phyloP scores from a whole-genome alignment of 2,888 invertebrate genomes.

The Noctua comes region DNA sequence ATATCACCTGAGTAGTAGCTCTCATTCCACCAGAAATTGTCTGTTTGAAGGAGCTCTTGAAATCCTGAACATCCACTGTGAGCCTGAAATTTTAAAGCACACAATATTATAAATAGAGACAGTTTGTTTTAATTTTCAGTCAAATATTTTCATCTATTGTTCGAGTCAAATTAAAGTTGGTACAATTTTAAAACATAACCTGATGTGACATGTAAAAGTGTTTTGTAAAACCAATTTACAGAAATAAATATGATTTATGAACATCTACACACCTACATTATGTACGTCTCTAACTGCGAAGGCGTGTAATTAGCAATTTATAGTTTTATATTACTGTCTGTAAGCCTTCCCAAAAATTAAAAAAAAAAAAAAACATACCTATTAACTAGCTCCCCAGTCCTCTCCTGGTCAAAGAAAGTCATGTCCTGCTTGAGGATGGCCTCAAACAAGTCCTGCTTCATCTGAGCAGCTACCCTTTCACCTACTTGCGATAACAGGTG shows the following conservation, averaged over 20 bases:
- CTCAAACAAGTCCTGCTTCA: conserved; percentile 95
- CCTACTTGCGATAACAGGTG: conserved; percentile 96
- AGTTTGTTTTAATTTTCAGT: too few species aligned
- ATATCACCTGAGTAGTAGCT: conserved; percentile 94
- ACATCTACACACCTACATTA: too few species aligned
- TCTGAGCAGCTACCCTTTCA: conserved; percentile 95
- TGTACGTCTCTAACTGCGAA: too few species aligned
- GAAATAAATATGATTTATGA: too few species aligned
- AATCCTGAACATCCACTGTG: conserved; percentile 98
- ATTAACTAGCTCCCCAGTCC: conserved; percentile 97
- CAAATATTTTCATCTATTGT: too few species aligned
- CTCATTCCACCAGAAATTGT: conserved; percentile 97
- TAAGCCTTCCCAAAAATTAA: neutral
- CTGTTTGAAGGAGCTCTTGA: conserved; percentile 98
- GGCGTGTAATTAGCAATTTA: neutral
- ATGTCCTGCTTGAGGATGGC: conserved; percentile 96
- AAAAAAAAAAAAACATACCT: conserved; percentile 86
- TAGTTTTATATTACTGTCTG: neutral
- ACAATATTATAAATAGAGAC: neutral
- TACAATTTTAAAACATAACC: too few species aligned
- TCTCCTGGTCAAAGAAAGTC: conserved; percentile 96
- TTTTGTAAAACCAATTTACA: too few species aligned
- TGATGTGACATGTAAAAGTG: too few species aligned
- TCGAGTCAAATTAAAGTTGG: too few species aligned
- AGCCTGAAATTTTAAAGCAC: conserved; percentile 89